Evolutionary conservation across 1,140 invertebrate genomes (phyloP).

Genomic region (Armadillidium nasatum): DNA sequence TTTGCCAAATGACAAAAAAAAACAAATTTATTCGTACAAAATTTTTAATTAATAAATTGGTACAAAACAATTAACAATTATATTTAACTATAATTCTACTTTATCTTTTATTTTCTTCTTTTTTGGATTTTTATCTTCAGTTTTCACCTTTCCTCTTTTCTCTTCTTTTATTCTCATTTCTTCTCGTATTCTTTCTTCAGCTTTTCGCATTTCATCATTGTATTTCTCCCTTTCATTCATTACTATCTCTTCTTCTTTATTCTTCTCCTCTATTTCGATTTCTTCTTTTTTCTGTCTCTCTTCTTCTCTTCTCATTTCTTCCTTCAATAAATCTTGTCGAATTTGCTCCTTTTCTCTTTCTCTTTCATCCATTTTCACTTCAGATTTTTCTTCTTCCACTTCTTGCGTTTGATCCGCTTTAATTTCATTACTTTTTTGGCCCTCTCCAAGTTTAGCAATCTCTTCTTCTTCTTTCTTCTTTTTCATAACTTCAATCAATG

Average conservation of each 20-base stretch:
- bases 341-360: not conserved
- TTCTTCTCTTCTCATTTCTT: not conserved
- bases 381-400: not conserved
- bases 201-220: not conserved
- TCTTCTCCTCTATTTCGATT: not conserved
- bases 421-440: not conserved
- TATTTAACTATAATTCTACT: not conserved
- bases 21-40: too few relatives aligned
- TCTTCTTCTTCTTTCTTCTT: constrained; percentile 7
- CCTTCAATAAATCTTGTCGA: not conserved
- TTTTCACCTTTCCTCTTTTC: not conserved
- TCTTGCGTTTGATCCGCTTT: not conserved
- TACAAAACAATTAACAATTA: too few relatives aligned
- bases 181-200: not conserved
- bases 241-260: not conserved
- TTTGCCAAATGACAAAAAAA: too few relatives aligned
- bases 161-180: not conserved
- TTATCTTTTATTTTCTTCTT: not conserved
- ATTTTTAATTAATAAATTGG: too few relatives aligned
- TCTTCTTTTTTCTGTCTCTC: not conserved
- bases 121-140: not conserved
- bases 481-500: constrained; percentile 39
- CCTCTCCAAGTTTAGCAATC: not conserved
- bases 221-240: not conserved
- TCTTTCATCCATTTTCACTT: not conserved